phyloP scores from a whole-genome alignment of 2,113 vertebrate genomes.

The Heterocephalus glaber region DNA sequence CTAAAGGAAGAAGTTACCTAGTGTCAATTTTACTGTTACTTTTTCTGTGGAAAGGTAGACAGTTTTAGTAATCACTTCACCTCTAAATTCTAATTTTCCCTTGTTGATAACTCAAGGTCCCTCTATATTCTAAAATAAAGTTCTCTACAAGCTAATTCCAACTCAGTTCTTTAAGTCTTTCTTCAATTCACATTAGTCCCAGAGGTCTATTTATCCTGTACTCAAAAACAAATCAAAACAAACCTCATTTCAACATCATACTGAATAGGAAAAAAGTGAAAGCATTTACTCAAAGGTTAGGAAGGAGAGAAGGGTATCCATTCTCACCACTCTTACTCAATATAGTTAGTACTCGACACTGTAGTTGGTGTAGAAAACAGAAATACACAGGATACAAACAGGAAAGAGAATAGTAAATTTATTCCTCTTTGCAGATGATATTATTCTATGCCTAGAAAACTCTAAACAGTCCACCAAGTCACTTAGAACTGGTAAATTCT shows the following conservation, averaged over 20 bases:
- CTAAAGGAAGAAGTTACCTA: background rate
- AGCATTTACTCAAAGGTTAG: background rate
- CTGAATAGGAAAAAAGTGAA: background rate
- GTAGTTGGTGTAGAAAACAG: background rate
- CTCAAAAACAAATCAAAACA: background rate
- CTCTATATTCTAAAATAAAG: slow-evolving; percentile 11
- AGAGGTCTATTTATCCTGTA: background rate
- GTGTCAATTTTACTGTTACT: background rate
- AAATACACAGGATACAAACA: background rate
- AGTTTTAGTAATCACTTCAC: slow-evolving; percentile 12
- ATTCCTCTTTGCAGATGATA: background rate
- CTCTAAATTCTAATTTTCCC: background rate
- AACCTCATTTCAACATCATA: background rate
- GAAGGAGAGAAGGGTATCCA: background rate
- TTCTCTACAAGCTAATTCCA: background rate
- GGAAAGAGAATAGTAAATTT: background rate
- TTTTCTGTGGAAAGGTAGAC: background rate
- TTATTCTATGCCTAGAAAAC: background rate
- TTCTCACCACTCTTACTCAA: background rate
- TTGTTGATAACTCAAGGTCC: background rate
- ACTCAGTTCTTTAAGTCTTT: background rate
- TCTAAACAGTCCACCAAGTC: background rate
- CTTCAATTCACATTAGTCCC: background rate
- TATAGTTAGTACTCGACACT: background rate
- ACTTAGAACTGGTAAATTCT: background rate